Percentiles rank a stretch among this genome's conserved stretches.
Evolutionary conservation across 2,888 invertebrate species (phyloP).

Genomic region (Cactoblastis cactorum): DNA sequence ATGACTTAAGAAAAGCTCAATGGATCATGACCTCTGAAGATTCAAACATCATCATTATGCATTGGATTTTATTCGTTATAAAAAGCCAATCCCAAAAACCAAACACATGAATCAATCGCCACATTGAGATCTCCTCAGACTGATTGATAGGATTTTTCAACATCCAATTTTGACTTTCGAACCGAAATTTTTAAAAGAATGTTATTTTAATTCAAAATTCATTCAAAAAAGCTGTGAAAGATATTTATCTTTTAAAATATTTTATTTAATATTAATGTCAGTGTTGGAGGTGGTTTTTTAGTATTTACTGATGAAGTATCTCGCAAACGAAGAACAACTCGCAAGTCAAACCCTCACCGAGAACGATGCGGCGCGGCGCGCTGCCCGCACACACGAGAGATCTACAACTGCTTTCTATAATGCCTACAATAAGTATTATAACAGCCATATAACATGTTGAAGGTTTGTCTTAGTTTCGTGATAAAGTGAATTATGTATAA

Average conservation of each 20-base stretch:
- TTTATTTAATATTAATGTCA: too few relatives aligned
- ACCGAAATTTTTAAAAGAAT: too few relatives aligned
- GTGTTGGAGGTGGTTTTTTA: too few relatives aligned
- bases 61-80: not conserved
- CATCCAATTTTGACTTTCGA: too few relatives aligned
- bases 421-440: conserved; percentile 47
- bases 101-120: not conserved
- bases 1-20: too few relatives aligned
- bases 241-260: too few relatives aligned
- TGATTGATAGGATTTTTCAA: not conserved
- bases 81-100: not conserved
- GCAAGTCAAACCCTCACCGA: conserved; percentile 34
- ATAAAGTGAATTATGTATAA: too few relatives aligned
- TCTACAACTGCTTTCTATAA: conserved; percentile 61
- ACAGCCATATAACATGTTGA: not conserved
- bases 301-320: too few relatives aligned
- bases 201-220: too few relatives aligned
- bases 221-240: too few relatives aligned
- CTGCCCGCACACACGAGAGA: conserved; percentile 40
- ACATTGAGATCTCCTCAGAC: not conserved
- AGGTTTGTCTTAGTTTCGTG: too few relatives aligned
- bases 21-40: not conserved
- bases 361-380: conserved; percentile 21
- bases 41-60: not conserved
- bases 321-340: too few relatives aligned